Base-by-base conservation (phyloP, 2,113 vertebrate genomes). In the Pluvianellus socialis region DNA sequence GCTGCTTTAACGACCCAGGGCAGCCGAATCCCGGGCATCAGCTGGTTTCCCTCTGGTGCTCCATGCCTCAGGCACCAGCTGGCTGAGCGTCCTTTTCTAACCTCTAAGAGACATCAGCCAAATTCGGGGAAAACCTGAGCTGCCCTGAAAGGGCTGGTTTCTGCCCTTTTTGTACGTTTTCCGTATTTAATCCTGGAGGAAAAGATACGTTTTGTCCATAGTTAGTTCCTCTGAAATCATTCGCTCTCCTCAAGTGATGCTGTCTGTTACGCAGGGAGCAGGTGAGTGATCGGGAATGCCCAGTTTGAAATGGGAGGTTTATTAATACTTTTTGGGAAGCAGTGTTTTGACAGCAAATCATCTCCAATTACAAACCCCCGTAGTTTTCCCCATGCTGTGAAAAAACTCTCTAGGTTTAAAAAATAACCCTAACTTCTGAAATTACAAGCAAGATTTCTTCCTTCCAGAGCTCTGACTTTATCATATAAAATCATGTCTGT, bases 401-500 rank as follows among this genome's bases (percentile, higher is more conserved):
- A 87, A 67, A 79, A 47, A 42, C 0, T 44, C 12, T 38, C 32
- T 40, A 23, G n/a, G 9, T 82, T 88, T 73, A 27, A 71, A 72
- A 87, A 88, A 33, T 50, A 18, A 55, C 4, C 30, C 4, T 38
- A 40, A 33, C 40, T 87, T 92, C 45, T 59, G n/a, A 70, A 96
- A 88, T 74, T 22, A 30, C 40, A 73, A 40, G 19, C 7, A 58
- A 55, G 1, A n/a, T 84, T 74, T 80, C 88, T 75, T 93, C 62
- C 45, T 55, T 86, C 40, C 38, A 21, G 58, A 79, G 11, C 12
- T 85, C 76, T 88, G 76, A 65, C 44, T 91, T 94, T 44, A 63
- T 80, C 32, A 56, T 21, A 74, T 45, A 85, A 97, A 95, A 92
- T 68, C 8, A 22, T 73, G 72, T 94, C 81, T 71, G 17, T n/a